phyloP scores from a whole-genome alignment of 2,888 invertebrate species.

The Folsomia manolachei region DNA sequence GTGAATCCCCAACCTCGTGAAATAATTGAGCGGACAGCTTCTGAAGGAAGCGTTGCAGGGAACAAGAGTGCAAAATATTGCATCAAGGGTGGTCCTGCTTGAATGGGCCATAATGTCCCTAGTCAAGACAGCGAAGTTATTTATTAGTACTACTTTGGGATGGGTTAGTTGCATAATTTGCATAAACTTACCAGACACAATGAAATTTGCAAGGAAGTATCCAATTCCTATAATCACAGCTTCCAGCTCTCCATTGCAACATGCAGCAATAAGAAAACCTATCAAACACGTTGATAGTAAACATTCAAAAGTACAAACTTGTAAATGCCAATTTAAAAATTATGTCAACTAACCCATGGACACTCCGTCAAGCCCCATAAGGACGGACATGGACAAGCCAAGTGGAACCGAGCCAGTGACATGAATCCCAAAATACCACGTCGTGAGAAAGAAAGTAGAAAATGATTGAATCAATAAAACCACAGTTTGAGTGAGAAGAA shows the following conservation, averaged over 20 bases:
- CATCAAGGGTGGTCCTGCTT: constrained; percentile 80
- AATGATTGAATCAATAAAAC: constrained; percentile 38
- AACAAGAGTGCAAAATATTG: constrained; percentile 30
- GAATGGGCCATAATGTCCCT: constrained; percentile 83
- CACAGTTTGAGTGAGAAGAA: constrained; percentile 30
- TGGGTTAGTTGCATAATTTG: neutral
- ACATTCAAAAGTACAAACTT: neutral
- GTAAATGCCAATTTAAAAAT: too few species aligned
- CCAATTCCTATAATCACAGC: constrained; percentile 3
- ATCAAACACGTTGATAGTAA: too few species aligned
- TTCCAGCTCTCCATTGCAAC: neutral
- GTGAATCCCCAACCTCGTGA: neutral
- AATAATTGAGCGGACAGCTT: neutral
- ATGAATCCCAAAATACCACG: constrained; percentile 32
- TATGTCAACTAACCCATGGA: constrained; percentile 25
- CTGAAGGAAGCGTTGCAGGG: neutral
- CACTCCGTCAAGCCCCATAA: constrained; percentile 31
- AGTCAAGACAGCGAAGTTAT: neutral
- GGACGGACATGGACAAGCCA: constrained; percentile 24
- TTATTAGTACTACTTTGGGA: neutral
- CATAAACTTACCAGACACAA: neutral
- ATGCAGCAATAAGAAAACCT: constrained; percentile 1
- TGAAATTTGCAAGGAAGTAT: neutral
- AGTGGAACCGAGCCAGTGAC: constrained; percentile 29
- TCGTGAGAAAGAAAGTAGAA: constrained; percentile 34